A percentile compares a stretch with the other conserved stretches of the same genome.
Evolutionary conservation across 2,888 invertebrate genomes (phyloP).

Genomic region (Papilio gigon): DNA sequence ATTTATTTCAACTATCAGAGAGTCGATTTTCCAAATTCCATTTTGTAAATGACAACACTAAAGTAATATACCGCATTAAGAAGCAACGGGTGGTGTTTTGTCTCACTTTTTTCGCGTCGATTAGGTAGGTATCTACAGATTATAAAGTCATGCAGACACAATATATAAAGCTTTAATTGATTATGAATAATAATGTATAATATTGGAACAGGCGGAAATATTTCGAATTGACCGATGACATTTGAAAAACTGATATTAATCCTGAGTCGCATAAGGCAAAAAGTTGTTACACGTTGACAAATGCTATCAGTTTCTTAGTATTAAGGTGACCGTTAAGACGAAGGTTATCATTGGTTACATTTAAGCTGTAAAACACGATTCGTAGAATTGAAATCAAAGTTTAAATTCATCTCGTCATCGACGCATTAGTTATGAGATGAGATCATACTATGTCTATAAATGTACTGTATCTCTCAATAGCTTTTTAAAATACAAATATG

Average conservation of each 20-base stretch:
- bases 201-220: too few species aligned
- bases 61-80: too few species aligned
- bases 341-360: slow-evolving; percentile 7
- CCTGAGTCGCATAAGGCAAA: neutral
- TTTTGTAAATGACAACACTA: too few species aligned
- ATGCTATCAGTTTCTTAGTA: slow-evolving; percentile 2
- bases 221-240: neutral
- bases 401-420: slow-evolving; percentile 30
- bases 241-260: neutral
- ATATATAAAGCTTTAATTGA: too few species aligned
- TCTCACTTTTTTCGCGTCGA: too few species aligned
- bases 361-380: slow-evolving; percentile 12
- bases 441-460: slow-evolving; percentile 14
- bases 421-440: slow-evolving; percentile 24
- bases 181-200: too few species aligned
- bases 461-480: neutral
- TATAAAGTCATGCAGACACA: too few species aligned
- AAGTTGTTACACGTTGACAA: neutral
- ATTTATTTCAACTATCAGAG: too few species aligned
- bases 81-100: too few species aligned
- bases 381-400: slow-evolving; percentile 13
- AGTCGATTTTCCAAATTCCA: too few species aligned
- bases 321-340: neutral
- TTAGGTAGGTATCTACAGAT: too few species aligned
- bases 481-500: neutral